Evolutionary conservation across 2,888 invertebrate species (phyloP), one percentile per base, ranked within the genome.

Genomic region (Drosophila subsilvestris): DNA sequence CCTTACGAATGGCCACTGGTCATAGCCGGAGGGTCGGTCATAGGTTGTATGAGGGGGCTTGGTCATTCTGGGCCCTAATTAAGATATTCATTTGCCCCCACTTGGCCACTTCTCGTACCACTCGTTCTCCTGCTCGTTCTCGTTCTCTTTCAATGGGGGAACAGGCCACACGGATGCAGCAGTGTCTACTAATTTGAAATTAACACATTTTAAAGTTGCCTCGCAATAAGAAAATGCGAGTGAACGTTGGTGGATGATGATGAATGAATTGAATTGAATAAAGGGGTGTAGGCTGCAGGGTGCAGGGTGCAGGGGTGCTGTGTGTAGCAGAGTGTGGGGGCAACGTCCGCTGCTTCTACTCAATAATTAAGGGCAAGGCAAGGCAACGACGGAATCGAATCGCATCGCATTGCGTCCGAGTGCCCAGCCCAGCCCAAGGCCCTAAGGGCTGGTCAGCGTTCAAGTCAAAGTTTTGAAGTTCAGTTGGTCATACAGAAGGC

Each of bases 401-500:
- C 49, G 71, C 50, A 53, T 25, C 74, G 63, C 25, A 6, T 25
- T 6, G 20, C n/a, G n/a, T n/a, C n/a, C 27, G 9, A 27, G 50
- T 65, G 63, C 45, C 50, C 45, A 20, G n/a, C n/a, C n/a, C n/a
- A 3, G 63, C 27, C 42, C 6, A 27, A 27, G 1, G 37, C 7
- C 65, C 69, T 43, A 47, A 51, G 45, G 79, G 80, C 37, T 76
- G 77, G 77, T 81, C 77, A 78, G 53, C 60, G 65, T 68, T 58
- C 71, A 71, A 78, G 77, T 82, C 74, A 74, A 88, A 87, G 85
- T 83, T 81, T 85, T 81, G 80, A 90, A 89, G 87, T 89, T 89
- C 87, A 87, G 82, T 89, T 89, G 89, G 89, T 89, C 90, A 89
- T 82, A 87, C 76, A 87, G 76, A 86, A 79, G 75, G 75, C 69